Conservation (phyloP, 2,113 vertebrate genomes). For the Syrrhaptes paradoxus region DNA sequence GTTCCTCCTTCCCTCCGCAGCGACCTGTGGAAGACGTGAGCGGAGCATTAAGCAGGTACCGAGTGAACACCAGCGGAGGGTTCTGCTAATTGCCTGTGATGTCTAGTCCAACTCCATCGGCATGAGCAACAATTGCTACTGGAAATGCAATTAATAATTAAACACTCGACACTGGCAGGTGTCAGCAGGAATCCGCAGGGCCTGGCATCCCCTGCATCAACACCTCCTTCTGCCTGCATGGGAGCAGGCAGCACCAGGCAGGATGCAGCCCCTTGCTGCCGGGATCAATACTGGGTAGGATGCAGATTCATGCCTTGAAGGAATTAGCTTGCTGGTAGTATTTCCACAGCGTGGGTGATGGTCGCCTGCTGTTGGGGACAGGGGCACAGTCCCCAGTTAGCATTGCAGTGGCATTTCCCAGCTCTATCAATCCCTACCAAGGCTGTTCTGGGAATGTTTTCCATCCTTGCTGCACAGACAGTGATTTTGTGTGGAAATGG, state of each 20-base stretch:
- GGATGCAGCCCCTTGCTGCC: neutral
- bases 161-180: neutral
- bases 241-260: neutral
- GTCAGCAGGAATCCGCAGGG: neutral
- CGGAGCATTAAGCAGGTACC: neutral
- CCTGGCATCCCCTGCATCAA: neutral
- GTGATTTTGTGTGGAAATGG: neutral
- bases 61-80: neutral
- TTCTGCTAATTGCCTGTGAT: conserved; percentile 47
- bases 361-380: rapidly evolving
- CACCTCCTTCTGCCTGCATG: neutral
- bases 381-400: neutral
- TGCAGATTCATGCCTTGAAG: neutral
- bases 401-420: neutral
- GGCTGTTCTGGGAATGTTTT: rapidly evolving
- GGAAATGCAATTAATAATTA: conserved; percentile 63
- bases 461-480: neutral
- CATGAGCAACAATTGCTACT: conserved; percentile 19
- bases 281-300: rapidly evolving
- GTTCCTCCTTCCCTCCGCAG: neutral
- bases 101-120: neutral
- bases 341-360: rapidly evolving
- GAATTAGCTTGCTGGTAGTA: neutral
- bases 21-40: neutral
- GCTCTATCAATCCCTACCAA: neutral